phyloP scores from a whole-genome alignment of 1,140 invertebrate genomes.

The Sinella curviseta region DNA sequence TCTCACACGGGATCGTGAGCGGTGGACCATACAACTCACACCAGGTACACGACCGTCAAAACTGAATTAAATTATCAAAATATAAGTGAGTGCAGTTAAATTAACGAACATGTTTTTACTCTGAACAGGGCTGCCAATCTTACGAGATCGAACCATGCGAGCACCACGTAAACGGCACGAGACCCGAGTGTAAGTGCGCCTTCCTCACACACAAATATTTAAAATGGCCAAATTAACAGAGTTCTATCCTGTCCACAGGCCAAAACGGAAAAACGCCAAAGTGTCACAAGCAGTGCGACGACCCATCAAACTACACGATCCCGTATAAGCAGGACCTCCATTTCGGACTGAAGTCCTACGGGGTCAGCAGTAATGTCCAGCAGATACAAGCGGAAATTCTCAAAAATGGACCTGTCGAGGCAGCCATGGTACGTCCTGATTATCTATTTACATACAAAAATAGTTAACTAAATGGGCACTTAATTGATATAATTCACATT shows the following conservation, averaged over 20 bases:
- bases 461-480: too few species aligned
- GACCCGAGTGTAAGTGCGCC: conserved; percentile 68
- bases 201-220: too few species aligned
- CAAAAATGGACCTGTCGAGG: conserved; percentile 88
- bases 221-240: too few species aligned
- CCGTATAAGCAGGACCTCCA: conserved; percentile 75
- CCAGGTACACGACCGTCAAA: too few species aligned
- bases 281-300: conserved; percentile 71
- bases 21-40: conserved; percentile 77
- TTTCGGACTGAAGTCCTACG: conserved; percentile 69
- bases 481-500: too few species aligned
- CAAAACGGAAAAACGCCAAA: conserved; percentile 71
- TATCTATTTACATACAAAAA: too few species aligned
- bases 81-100: too few species aligned
- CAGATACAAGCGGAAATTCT: conserved; percentile 81
- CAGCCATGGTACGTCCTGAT: too few species aligned
- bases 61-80: too few species aligned
- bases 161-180: conserved; percentile 79
- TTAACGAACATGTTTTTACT: too few species aligned
- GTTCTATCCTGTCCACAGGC: too few species aligned
- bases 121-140: conserved; percentile 80
- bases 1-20: conserved; percentile 73
- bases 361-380: conserved; percentile 63
- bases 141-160: conserved; percentile 83
- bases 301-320: conserved; percentile 66